A percentile compares a stretch with the other conserved stretches of the same genome.
These are phyloP conservation scores for Drosophila pseudotakahashii DNA, from an alignment of 2,888 invertebrate species.

Conservation along the genomic window DNA sequence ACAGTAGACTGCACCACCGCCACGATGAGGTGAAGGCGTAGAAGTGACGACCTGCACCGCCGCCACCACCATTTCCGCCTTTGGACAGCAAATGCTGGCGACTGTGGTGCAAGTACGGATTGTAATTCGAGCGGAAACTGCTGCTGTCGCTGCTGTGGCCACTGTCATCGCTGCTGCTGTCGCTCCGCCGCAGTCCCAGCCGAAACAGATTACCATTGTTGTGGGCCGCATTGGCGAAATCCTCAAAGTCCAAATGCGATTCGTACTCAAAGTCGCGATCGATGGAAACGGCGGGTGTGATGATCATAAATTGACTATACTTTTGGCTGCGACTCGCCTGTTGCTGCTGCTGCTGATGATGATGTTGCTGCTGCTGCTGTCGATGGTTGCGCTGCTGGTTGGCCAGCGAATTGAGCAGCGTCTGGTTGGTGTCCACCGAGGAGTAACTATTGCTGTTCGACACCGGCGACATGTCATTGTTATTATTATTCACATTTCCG, in stretches of 20 bases:
- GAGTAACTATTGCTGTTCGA: constrained; percentile 82
- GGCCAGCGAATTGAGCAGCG: constrained; percentile 79
- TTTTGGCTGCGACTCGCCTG: constrained; percentile 73
- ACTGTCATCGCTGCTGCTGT: constrained; percentile 73
- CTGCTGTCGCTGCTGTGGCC: constrained; percentile 81
- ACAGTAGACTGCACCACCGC: constrained; percentile 83
- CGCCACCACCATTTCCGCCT: constrained; percentile 26
- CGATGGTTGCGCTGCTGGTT: constrained; percentile 59
- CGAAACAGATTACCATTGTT: constrained; percentile 82
- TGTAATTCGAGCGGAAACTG: constrained; percentile 82
- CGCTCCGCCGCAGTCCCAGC: constrained; percentile 74
- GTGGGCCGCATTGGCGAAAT: constrained; percentile 72
- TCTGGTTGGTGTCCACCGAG: constrained; percentile 83
- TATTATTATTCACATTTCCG: constrained; percentile 72
- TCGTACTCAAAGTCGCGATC: constrained; percentile 82
- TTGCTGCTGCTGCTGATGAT: constrained; percentile 15
- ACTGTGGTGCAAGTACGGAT: constrained; percentile 82
- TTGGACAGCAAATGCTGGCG: constrained; percentile 82
- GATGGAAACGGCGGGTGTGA: constrained; percentile 84
- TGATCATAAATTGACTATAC: constrained; percentile 84
- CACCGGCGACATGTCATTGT: constrained; percentile 72
- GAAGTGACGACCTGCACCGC: constrained; percentile 69
- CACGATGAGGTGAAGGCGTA: constrained; percentile 81
- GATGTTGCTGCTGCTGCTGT: constrained; percentile 52
- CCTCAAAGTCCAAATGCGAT: constrained; percentile 69